These are phyloP conservation scores for Palythoa grandis DNA, from an alignment of 92 coral and sea anemone genomes.

Conservation along the genomic window DNA sequence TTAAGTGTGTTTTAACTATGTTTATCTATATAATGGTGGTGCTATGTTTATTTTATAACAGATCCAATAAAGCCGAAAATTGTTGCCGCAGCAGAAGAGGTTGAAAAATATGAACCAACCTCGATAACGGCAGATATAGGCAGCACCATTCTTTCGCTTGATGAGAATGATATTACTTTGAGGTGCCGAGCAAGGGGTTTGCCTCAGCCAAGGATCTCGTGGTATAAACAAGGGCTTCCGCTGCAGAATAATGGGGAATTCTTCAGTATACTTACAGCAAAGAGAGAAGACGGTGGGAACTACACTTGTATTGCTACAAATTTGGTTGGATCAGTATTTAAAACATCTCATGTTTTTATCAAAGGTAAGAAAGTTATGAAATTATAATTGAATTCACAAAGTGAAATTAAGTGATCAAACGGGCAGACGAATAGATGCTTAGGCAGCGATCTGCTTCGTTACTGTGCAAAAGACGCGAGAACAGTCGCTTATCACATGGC, in stretches of 20 bases:
- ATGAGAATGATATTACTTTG: slow-evolving; percentile 64
- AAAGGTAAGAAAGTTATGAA: slow-evolving; percentile 53
- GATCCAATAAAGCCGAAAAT: slow-evolving; percentile 59
- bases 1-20: neutral
- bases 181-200: slow-evolving; percentile 77
- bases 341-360: slow-evolving; percentile 59
- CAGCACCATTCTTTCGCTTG: slow-evolving; percentile 65
- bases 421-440: too few relatives aligned
- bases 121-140: slow-evolving; percentile 67
- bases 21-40: neutral
- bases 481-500: too few relatives aligned
- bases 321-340: slow-evolving; percentile 61
- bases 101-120: slow-evolving; percentile 52
- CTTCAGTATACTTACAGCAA: slow-evolving; percentile 54
- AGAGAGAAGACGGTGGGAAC: slow-evolving; percentile 54
- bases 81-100: slow-evolving; percentile 30
- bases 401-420: too few relatives aligned
- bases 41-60: neutral
- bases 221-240: slow-evolving; percentile 73
- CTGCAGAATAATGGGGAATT: slow-evolving; percentile 42
- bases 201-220: slow-evolving; percentile 76
- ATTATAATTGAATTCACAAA: too few relatives aligned
- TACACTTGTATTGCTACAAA: slow-evolving; percentile 85
- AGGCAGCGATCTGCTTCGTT: too few relatives aligned
- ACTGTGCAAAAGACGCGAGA: too few relatives aligned